These are phyloP conservation scores for Lethrus apterus DNA, from an alignment of 1,140 invertebrate species.

Conservation along the genomic window DNA sequence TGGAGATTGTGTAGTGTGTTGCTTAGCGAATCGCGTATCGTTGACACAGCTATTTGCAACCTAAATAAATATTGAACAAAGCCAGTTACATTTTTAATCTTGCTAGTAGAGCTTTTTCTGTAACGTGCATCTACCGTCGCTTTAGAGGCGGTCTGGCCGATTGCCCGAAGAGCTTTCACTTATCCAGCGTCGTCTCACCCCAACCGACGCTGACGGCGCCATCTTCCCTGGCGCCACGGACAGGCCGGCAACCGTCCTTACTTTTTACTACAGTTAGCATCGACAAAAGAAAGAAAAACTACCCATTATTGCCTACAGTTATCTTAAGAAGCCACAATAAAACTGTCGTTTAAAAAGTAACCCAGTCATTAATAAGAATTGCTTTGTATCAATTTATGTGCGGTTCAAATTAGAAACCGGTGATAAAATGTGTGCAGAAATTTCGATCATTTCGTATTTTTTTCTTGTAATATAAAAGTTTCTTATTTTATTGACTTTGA, in stretches of 20 bases:
- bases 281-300: constrained; percentile 36
- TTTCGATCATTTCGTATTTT: constrained; percentile 4
- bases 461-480: constrained; percentile 7
- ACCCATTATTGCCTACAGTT: constrained; percentile 42
- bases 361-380: constrained; percentile 38
- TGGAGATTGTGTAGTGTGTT: constrained; percentile 4
- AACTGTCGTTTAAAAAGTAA: constrained; percentile 40
- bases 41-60: constrained; percentile 16
- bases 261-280: constrained; percentile 36
- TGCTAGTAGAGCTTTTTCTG: constrained; percentile 15
- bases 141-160: constrained; percentile 26
- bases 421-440: constrained; percentile 31
- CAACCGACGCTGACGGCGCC: constrained; percentile 23
- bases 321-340: constrained; percentile 41
- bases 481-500: no score
- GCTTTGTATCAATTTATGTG: constrained; percentile 36
- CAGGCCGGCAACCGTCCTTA: constrained; percentile 32
- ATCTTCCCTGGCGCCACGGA: constrained; percentile 21
- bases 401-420: constrained; percentile 32
- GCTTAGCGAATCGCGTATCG: neutral
- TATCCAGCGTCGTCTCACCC: constrained; percentile 11
- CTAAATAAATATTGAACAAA: constrained; percentile 23
- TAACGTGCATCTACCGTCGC: constrained; percentile 18
- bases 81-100: constrained; percentile 24
- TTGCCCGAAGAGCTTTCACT: constrained; percentile 22